phyloP scores from a whole-genome alignment of 2,113 vertebrate genomes.

The Machaerirhynchus nigripectus region DNA sequence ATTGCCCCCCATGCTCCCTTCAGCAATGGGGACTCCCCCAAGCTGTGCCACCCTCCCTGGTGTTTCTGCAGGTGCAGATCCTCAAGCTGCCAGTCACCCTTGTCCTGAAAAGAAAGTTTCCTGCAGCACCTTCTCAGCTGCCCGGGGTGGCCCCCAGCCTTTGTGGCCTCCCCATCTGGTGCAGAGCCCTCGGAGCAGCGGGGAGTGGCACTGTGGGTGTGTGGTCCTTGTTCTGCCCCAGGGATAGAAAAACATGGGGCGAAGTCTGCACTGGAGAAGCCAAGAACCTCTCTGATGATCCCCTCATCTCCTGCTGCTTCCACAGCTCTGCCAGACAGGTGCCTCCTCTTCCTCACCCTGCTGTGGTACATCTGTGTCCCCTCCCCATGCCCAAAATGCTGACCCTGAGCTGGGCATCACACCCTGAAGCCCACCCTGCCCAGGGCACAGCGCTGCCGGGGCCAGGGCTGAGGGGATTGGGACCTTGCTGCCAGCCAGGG shows the following conservation, averaged over 20 bases:
- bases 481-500: not conserved
- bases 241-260: fast-evolving
- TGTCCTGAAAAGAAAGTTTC: constrained; percentile 31
- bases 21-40: not conserved
- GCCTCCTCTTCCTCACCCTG: not conserved
- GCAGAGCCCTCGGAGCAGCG: not conserved
- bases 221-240: not conserved
- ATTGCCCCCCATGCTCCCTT: fast-evolving
- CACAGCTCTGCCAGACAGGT: not conserved
- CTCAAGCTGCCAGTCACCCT: not conserved
- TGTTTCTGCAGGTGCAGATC: constrained; percentile 29
- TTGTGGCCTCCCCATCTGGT: not conserved
- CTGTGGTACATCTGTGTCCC: not conserved
- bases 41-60: not conserved
- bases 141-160: not conserved
- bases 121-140: constrained; percentile 52
- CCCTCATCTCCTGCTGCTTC: not conserved
- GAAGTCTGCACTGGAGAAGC: not conserved
- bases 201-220: not conserved
- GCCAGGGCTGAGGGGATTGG: not conserved
- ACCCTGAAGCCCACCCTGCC: not conserved
- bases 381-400: not conserved
- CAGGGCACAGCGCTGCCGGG: not conserved
- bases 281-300: not conserved
- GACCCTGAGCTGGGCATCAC: not conserved